Evolutionary conservation across 2,113 vertebrate genomes (phyloP), one percentile per base, ranked within the genome.

Genomic region (Tauraco erythrolophus): DNA sequence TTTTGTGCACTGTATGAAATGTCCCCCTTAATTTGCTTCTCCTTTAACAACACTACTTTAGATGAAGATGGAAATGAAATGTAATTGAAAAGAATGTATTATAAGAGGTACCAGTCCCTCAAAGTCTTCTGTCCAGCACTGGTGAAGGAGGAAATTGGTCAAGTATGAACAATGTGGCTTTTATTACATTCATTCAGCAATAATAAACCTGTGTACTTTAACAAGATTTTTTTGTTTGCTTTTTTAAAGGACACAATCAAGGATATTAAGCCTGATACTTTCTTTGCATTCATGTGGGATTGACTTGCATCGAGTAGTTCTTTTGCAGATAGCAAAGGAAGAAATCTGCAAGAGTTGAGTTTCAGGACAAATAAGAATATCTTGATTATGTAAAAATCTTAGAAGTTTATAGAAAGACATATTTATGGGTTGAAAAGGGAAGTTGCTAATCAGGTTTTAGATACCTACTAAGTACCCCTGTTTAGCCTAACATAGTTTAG

Each of bases 181-280:
- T 96, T 96, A 96, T 92, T 96, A 65, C 57, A 37, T 77, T 96
- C 5, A 2, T 45, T 83, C 51, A 92, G 83, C 19, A 91, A 75
- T 93, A 91, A 88, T 92, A 95, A 96, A 91, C 81, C 93, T 96
- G 92, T 96, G 93, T 95, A 91, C 77, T 86, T 89, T 10, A 78
- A 61, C 56, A 90, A 66, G 77, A 25, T 72, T 88, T 62, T 82
- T 78, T 72, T 45, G 23, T 96, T 96, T 91, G 62, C 51, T 60
- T 92, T 93, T 95, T 91, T 51, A 61, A 96, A 95, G 64, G 68
- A 69, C 27, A 30, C 43, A 83, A 27, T 89, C 48, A 89, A 81
- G 56, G 51, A 75, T 94, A 89, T 94, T 94, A 91, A 86, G 53
- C 60, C 51, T 92, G 24, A 45, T 94, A 58, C 64, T 83, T 94